Evolutionary conservation across 1,140 invertebrate genomes (phyloP), one percentile per base, ranked within the genome.

Genomic region (Mycetomoellerius zeteki): DNA sequence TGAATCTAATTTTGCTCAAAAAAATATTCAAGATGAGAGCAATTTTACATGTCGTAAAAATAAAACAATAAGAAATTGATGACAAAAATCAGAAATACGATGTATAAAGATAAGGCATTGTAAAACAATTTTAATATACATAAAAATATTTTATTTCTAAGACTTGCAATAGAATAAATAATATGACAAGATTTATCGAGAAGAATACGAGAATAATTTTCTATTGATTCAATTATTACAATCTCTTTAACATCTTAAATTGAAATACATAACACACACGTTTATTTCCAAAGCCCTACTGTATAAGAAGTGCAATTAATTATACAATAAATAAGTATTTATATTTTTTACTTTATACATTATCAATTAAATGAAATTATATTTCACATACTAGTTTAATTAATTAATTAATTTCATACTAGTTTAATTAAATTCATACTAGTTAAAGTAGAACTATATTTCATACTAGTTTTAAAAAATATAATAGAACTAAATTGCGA

Each of bases 11-110:
- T 58, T 43, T 12, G 16, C 33, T 12, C 27, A 27, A 71, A 52
- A 33, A 6, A 43, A 43, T 37, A 14, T 81, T 21, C 5, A 24
- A 58, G 24, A 30, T 72, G 0, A 72, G 19, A 81, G 21, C 3
- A 76, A 64, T 65, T 47, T 43, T 78, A 21, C 58, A 37, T 27
- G 3, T 10, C 16, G 12, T 64, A 50, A 50, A 80, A 50, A 14
- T 30, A 52, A 21, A 27, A 65, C 12, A 47, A 16, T 14, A 47
- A 77, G 4, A 62, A 77, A 47, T 12, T 52, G 10, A 54, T 2
- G 8, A 43, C 37, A 43, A 54, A n/a, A 16, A 30, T 72, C 14
- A 14, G 3, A 21, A 43, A 54, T 3, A 5, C 6, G 5, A 73
- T 37, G 5, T n/a, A 54, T 1, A 14, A 33, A 58, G 14, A 16